Base-by-base conservation (phyloP, 2,113 vertebrate genomes). In the Micronycteris hirsuta region DNA sequence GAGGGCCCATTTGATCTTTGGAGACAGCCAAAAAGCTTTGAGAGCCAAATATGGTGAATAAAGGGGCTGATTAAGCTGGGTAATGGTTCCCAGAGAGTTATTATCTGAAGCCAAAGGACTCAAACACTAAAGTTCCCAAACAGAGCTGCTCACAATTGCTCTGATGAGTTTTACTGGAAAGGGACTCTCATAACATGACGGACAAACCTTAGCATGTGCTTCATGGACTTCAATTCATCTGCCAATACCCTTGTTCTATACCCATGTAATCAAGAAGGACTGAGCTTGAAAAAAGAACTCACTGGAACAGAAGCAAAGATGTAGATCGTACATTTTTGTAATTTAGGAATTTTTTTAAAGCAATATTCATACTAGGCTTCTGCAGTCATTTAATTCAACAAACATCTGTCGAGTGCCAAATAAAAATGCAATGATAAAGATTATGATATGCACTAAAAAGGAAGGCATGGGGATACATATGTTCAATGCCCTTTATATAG, bases 1-100 rank as follows among this genome's bases (percentile, higher is more conserved):
- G 77, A 96, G 73, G 86, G 76, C 88, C 73, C 38, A 77, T 95
- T 78, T 97, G 93, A 97, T 97, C 95, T 93, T 22, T 91, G 61
- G 77, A 80, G 88, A 96, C 16, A 85, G 71, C 54, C 95, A 92
- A 65, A 91, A 91, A 61, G 68, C 68, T 73, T 36, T 89, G 70
- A n/a, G 77, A 91, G 77, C 54, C 93, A 97, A 96, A 91, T 47
- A 94, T 33, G 61, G 77, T 38, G 33, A 94, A 85, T 78, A 85
- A 94, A 97, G 68, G 81, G 38, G 67, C 70, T 63, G 77, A 91
- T 87, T 52, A 92, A 87, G 61, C 80, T 16, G 68, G 47, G 56
- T 47, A 70, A 49, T 45, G 65, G 38, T 81, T 96, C 95, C 54
- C 76, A 94, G 95, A 0, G 16, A 94, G 77, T 68, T 70, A 52